These are phyloP conservation scores for Phyllostomus discolor DNA, from an alignment of 2,113 vertebrate genomes.

Conservation along the genomic window DNA sequence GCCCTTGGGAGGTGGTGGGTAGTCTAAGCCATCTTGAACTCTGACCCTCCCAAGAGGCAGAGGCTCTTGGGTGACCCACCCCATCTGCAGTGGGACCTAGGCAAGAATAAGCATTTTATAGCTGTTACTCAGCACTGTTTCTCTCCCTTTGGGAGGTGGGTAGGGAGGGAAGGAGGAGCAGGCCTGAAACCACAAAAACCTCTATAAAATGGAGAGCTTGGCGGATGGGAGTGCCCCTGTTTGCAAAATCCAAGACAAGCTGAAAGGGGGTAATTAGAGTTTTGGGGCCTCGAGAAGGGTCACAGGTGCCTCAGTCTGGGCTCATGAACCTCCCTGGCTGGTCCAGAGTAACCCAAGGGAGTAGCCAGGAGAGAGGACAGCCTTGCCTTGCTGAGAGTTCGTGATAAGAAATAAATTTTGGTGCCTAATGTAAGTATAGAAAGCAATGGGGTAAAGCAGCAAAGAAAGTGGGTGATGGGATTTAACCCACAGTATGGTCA, in stretches of 20 bases:
- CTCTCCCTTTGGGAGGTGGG: background rate
- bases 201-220: slow-evolving; percentile 55
- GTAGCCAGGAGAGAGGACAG: background rate
- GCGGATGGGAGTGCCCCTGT: slow-evolving; percentile 39
- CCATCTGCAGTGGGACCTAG: background rate
- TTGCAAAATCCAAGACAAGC: slow-evolving; percentile 34
- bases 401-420: slow-evolving; percentile 1
- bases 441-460: background rate
- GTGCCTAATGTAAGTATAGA: background rate
- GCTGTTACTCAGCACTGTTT: slow-evolving; percentile 10
- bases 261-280: slow-evolving; percentile 37
- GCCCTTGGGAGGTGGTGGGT: background rate
- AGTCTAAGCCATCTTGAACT: background rate
- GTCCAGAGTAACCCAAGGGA: background rate
- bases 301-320: background rate
- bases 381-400: background rate
- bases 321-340: background rate
- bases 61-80: background rate
- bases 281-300: background rate
- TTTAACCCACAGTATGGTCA: background rate
- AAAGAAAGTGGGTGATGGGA: background rate
- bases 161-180: background rate
- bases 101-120: slow-evolving; percentile 13
- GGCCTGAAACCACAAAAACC: slow-evolving; percentile 42
- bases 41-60: background rate